Evolutionary conservation across 1,140 invertebrate species (phyloP), one percentile per base, ranked within the genome.

Genomic region (Grapholita molesta): DNA sequence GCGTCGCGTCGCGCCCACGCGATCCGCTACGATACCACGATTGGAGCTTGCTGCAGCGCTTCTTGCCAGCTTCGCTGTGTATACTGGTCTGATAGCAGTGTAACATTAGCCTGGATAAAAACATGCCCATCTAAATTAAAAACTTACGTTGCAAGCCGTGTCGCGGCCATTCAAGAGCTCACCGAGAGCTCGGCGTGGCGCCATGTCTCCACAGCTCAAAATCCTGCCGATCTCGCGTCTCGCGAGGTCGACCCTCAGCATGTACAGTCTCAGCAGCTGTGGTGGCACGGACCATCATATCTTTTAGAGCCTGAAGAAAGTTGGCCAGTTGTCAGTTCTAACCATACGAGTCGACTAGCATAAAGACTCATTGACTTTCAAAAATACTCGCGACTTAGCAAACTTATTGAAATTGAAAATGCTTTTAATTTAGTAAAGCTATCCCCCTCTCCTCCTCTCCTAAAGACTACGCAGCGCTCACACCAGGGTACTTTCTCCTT

Each of bases 161-260:
- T 92, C 0, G 52, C 77, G 24, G 67, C 80, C 66, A 92, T 92
- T 38, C 79, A 83, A 48, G 24, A 71, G 12, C 12, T 66, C 0
- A 74, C 79, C 1, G 30, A 70, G 24, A 18, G 12, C 4, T 9
- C n/a, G 7, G 7, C 77, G 5, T 90, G 84, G 85, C 53, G 57
- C 3, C 77, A 90, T 65, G 75, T 89, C 7, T 25, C 64, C 18
- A 70, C 79, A 0, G 11, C 72, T 0, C 71, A 83, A 0, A 89
- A 87, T 69, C 84, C 79, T 7, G 86, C 83, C 0, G 83, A 89
- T 67, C 18, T 77, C 4, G 48, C 83, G 24, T 86, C 83, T 0
- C 69, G 84, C 15, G 82, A 81, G 0, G 9, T 64, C 0, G 28
- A 15, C 28, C 66, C 66, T 8, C 57, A 64, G n/a, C 57, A 64